Evolutionary conservation across 2,113 vertebrate genomes (phyloP), one percentile per base, ranked within the genome.

Genomic region (Diadophis punctatus): DNA sequence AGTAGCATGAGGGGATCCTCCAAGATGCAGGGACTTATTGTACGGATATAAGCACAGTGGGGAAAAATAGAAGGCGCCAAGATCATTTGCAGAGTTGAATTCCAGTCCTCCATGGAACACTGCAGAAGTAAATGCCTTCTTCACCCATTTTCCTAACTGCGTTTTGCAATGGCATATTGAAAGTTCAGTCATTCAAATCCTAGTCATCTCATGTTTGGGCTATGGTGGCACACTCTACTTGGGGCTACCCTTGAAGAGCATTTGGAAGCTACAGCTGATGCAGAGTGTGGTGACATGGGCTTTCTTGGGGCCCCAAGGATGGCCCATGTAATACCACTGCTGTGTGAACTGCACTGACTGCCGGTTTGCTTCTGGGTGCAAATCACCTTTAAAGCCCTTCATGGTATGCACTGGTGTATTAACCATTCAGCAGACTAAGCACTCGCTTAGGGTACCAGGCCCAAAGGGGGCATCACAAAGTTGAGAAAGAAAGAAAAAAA

Each of bases 1-100:
- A 25, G 52, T 84, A 49, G 93, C 91, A 93, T 95, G 14, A 95
- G 88, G 20, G 93, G 0, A 63, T 86, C 88, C 94, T 94, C 63
- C 52, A 43, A 63, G 80, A 58, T 51, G 80, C 48, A 87, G 22
- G 90, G 68, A 16, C 12, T 51, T 74, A 89, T 58, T 84, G 68
- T 0, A 0, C 63, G 4, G 0, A 60, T 92, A 93, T 80, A 18
- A 89, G 43, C 84, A 68, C 39, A 6, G 0, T 0, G 8, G 27
- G 34, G 5, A 27, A 27, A 34, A n/a, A 92, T 3, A 39, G 3
- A 0, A 2, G 27, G 48, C n/a, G 43, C 88, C 34, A 58, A 27
- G 1, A 68, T 63, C 14, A 60, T 90, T 85, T 94, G 87, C 34
- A 92, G 0, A 63, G 4, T 0, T 88, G 49, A 0, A 43, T 46